A percentile compares a stretch with the other conserved stretches of the same genome.
phyloP scores from a whole-genome alignment of 2,113 vertebrate genomes.

The Gracilinanus agilis region DNA sequence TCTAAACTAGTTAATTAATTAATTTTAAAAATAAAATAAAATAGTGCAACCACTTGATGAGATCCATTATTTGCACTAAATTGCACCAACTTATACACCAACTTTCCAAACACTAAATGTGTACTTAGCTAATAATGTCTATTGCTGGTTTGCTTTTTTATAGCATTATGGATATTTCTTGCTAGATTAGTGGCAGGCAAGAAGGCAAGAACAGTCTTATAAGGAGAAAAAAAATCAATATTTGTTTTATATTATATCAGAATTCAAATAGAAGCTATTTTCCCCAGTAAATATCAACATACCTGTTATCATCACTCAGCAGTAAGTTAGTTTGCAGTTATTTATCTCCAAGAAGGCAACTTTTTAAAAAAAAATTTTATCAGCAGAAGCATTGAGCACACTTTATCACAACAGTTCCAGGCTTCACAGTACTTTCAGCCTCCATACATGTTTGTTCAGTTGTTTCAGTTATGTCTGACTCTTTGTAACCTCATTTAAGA shows the following conservation, averaged over 20 bases:
- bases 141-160: background rate
- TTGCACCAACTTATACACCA: background rate
- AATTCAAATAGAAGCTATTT: background rate
- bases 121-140: background rate
- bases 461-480: too few species aligned
- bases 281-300: background rate
- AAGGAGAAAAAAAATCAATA: background rate
- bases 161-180: background rate
- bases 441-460: too few species aligned
- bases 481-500: too few species aligned
- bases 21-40: too few species aligned
- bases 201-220: background rate
- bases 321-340: background rate
- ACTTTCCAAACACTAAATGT: background rate
- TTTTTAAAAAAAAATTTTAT: too few species aligned
- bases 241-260: background rate
- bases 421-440: background rate
- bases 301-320: background rate
- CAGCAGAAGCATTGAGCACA: background rate
- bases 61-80: background rate
- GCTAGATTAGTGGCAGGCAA: background rate
- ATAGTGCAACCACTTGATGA: background rate
- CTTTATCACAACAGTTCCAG: background rate
- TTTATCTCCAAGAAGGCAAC: background rate
- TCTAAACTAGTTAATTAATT: too few species aligned